phyloP scores from a whole-genome alignment of 2,888 invertebrate genomes.

The Folsomia candida region DNA sequence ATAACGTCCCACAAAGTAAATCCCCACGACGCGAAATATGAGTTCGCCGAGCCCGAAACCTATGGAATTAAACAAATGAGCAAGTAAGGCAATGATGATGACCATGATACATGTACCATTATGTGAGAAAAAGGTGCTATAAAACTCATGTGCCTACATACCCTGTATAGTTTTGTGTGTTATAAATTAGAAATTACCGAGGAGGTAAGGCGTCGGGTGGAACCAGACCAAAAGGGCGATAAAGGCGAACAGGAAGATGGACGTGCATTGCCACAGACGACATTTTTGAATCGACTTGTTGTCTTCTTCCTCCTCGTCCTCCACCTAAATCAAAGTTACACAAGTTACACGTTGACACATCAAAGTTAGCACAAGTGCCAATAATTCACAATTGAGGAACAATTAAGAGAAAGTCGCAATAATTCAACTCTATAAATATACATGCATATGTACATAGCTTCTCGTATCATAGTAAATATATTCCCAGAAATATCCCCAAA shows the following conservation, averaged over 20 bases:
- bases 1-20: conserved; percentile 42
- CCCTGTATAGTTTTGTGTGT: too few species aligned
- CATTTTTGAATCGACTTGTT: conserved; percentile 45
- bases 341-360: not conserved
- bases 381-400: too few species aligned
- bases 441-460: not conserved
- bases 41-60: conserved; percentile 37
- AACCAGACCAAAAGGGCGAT: conserved; percentile 36
- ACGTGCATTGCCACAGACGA: conserved; percentile 44
- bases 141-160: too few species aligned
- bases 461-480: not conserved
- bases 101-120: too few species aligned
- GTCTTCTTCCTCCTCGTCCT: conserved; percentile 44
- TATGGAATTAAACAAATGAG: too few species aligned
- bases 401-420: too few species aligned
- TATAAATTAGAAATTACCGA: too few species aligned
- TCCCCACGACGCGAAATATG: conserved; percentile 37
- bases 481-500: not conserved
- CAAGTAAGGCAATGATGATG: too few species aligned
- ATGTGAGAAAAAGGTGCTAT: too few species aligned
- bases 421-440: too few species aligned
- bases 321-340: conserved; percentile 1
- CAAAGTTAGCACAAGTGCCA: too few species aligned
- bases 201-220: conserved; percentile 31
- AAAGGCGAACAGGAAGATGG: conserved; percentile 39